Evolutionary conservation across 2,888 invertebrate genomes (phyloP), one percentile per base, ranked within the genome.

Genomic region (Amphipoea oculea): DNA sequence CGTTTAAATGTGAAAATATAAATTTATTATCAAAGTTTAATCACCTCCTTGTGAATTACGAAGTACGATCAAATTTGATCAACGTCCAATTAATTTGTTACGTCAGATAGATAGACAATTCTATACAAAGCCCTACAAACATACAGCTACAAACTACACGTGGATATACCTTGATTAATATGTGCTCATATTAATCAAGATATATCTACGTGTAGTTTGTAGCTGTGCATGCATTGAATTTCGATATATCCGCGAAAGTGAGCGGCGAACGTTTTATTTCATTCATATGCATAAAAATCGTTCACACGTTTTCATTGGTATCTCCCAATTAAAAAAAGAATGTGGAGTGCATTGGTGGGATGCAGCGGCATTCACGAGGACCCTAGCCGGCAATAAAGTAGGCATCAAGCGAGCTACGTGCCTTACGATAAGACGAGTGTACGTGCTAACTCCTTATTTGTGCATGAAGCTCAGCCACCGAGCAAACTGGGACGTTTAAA

Each of bases 391-490:
- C 93, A 95, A 95, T 96, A 96, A 96, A 95, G 93, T 92, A 94
- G 94, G 94, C 95, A 95, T 94, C 95, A 94, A 92, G 92, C 89
- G 88, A 87, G 88, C 85, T 93, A 94, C 95, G 96, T 95, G 95
- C 93, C 91, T 90, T 90, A 90, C 87, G 93, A 94, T 90, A 91
- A 94, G 93, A 92, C 92, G 92, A 90, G 88, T 89, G 90, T 93
- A 95, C 95, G 95, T 94, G 94, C 91, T 90, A 91, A 92, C 91
- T 92, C 91, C 90, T 90, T 91, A 90, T 91, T 91, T 91, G 90
- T 84, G 88, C 90, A 91, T 89, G 89, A 91, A 90, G 85, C 90
- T 87, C 89, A 88, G 90, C 90, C 86, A 91, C 90, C 90, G 89
- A 90, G 91, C 83, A 91, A 92, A 92, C 89, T 90, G 89, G 90